phyloP scores from a whole-genome alignment of 2,888 invertebrate genomes.

The Heliconius charithonia region DNA sequence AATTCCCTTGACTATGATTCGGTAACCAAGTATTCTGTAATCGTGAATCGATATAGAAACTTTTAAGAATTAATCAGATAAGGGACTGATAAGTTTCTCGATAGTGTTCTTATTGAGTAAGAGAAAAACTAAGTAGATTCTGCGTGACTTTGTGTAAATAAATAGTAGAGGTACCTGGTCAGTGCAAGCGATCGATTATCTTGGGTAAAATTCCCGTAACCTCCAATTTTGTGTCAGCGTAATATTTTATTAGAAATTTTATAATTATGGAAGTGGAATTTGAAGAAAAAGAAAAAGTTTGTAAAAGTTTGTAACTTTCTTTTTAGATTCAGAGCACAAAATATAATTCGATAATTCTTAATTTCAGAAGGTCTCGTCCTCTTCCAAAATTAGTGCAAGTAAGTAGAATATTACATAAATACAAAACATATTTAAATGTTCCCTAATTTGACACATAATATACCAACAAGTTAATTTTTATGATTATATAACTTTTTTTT shows the following conservation, averaged over 20 bases:
- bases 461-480: too few species aligned
- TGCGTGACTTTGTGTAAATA: background rate
- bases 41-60: slow-evolving; percentile 37
- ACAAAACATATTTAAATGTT: too few species aligned
- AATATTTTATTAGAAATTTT: background rate
- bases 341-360: too few species aligned
- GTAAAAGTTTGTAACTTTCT: background rate
- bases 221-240: background rate
- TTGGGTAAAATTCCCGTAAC: background rate
- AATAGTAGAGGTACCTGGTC: background rate
- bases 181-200: background rate
- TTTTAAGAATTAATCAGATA: slow-evolving; percentile 37
- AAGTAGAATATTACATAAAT: too few species aligned
- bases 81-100: slow-evolving; percentile 25
- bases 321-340: background rate
- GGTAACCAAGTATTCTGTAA: slow-evolving; percentile 49
- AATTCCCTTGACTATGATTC: slow-evolving; percentile 66
- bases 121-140: background rate
- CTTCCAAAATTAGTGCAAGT: too few species aligned
- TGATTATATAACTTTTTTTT: too few species aligned
- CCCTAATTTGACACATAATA: too few species aligned
- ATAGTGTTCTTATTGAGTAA: slow-evolving; percentile 7
- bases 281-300: background rate
- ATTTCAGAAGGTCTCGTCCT: too few species aligned
- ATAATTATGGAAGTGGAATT: background rate